phyloP scores from a whole-genome alignment of 1,140 invertebrate species.

The Macrobrachium rosenbergii region DNA sequence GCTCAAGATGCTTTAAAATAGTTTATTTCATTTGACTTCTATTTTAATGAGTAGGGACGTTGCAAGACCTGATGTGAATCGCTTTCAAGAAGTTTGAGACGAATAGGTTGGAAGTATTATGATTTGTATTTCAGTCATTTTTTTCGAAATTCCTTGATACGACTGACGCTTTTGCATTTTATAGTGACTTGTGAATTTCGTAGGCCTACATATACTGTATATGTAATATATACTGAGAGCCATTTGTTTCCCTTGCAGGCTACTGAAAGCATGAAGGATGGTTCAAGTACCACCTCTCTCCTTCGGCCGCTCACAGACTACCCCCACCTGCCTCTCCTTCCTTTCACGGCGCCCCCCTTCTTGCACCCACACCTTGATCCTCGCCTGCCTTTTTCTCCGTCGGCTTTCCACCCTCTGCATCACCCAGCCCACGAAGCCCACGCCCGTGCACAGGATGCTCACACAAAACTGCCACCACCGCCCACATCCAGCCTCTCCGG shows the following conservation, averaged over 20 bases:
- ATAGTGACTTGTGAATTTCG: too few relatives aligned
- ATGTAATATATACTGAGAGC: too few relatives aligned
- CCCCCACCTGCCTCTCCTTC: conserved; percentile 58
- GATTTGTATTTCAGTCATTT: too few relatives aligned
- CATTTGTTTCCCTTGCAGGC: conserved; percentile 34
- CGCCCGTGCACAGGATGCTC: conserved; percentile 26
- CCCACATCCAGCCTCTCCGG: conserved; percentile 44
- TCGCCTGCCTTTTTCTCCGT: conserved; percentile 58
- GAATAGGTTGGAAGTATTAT: too few relatives aligned
- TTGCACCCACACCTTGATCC: conserved; percentile 62
- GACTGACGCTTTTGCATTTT: too few relatives aligned
- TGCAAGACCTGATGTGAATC: too few relatives aligned
- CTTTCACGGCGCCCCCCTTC: conserved; percentile 62
- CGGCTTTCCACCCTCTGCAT: conserved; percentile 62
- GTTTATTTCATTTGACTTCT: too few relatives aligned
- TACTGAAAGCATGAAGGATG: conserved; percentile 58
- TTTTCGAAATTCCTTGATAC: too few relatives aligned
- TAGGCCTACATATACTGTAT: too few relatives aligned
- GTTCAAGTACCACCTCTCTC: conserved; percentile 33
- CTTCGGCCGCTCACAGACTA: conserved; percentile 64
- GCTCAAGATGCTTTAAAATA: too few relatives aligned
- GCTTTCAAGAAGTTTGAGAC: too few relatives aligned
- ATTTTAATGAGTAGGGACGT: too few relatives aligned
- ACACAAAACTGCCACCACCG: conserved; percentile 27
- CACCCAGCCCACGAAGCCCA: conserved; percentile 47